These are phyloP conservation scores for Hormaphis cornu DNA, from an alignment of 1,140 invertebrate genomes.

Conservation along the genomic window DNA sequence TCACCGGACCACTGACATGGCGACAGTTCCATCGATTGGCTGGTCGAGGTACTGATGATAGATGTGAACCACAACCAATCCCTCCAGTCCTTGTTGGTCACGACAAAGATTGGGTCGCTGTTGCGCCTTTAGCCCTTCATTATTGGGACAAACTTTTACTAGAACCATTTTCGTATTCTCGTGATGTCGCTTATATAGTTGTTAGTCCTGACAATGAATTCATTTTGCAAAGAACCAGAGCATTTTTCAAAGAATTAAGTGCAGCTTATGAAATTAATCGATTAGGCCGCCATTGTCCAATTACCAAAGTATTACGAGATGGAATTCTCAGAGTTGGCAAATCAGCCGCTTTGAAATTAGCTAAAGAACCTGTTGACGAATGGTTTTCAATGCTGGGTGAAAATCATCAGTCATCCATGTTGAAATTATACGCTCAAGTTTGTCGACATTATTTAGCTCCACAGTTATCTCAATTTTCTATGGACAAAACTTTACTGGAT, in stretches of 20 bases:
- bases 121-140: slow-evolving; percentile 84
- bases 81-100: slow-evolving; percentile 85
- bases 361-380: slow-evolving; percentile 71
- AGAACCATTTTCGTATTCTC: slow-evolving; percentile 84
- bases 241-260: slow-evolving; percentile 87
- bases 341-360: slow-evolving; percentile 50
- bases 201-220: slow-evolving; percentile 85
- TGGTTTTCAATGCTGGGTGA: slow-evolving; percentile 82
- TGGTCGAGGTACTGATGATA: slow-evolving; percentile 85
- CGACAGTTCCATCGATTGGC: slow-evolving; percentile 91
- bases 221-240: slow-evolving; percentile 63
- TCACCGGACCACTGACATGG: slow-evolving; percentile 89
- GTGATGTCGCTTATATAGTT: slow-evolving; percentile 91
- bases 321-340: slow-evolving; percentile 82
- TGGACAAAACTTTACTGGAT: slow-evolving; percentile 72
- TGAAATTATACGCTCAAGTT: slow-evolving; percentile 77
- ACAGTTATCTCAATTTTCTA: slow-evolving; percentile 65
- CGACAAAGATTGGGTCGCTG: slow-evolving; percentile 87
- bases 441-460: slow-evolving; percentile 70
- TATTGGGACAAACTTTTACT: slow-evolving; percentile 91
- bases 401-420: slow-evolving; percentile 64
- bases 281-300: slow-evolving; percentile 78
- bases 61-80: slow-evolving; percentile 93
- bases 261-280: slow-evolving; percentile 82
- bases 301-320: slow-evolving; percentile 70